These are phyloP conservation scores for Caranx ignobilis DNA, from an alignment of 2,113 vertebrate genomes.

Conservation along the genomic window DNA sequence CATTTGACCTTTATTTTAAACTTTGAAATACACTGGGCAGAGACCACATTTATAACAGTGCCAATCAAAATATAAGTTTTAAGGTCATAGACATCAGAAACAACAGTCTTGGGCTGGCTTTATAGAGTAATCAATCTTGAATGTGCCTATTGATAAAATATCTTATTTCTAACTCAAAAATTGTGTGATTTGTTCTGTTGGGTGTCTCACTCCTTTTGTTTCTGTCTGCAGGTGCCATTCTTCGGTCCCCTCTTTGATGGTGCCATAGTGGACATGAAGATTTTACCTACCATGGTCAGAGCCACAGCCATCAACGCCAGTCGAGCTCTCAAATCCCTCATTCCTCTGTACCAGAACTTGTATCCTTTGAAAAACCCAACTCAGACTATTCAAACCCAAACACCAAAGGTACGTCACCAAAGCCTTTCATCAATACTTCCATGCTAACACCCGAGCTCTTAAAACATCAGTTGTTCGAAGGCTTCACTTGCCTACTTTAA, in stretches of 20 bases:
- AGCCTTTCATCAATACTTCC: too few relatives aligned
- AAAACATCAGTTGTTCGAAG: background rate
- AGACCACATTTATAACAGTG: too few relatives aligned
- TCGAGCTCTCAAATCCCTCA: conserved; percentile 96
- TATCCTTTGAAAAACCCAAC: conserved; percentile 89
- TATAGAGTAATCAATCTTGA: too few relatives aligned
- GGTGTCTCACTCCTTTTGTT: background rate
- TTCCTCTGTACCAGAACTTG: conserved; percentile 99
- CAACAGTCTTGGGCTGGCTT: too few relatives aligned
- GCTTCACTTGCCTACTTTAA: background rate
- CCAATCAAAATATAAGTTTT: too few relatives aligned
- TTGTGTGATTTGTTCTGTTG: background rate
- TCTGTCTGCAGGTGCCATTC: conserved; percentile 90
- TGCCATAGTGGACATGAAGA: conserved; percentile 97
- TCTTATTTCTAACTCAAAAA: background rate
- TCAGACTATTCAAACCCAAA: conserved; percentile 2
- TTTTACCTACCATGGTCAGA: conserved; percentile 96
- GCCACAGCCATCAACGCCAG: conserved; percentile 99
- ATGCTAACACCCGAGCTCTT: background rate
- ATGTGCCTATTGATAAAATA: too few relatives aligned
- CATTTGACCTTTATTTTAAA: too few relatives aligned
- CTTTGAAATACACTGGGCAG: too few relatives aligned
- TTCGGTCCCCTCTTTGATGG: conserved; percentile 99
- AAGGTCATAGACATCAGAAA: too few relatives aligned
- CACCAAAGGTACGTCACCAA: conserved; percentile 28